Evolutionary conservation across 2,113 vertebrate species (phyloP), one percentile per base, ranked within the genome.

Genomic region (Coptodon bakossiorum): DNA sequence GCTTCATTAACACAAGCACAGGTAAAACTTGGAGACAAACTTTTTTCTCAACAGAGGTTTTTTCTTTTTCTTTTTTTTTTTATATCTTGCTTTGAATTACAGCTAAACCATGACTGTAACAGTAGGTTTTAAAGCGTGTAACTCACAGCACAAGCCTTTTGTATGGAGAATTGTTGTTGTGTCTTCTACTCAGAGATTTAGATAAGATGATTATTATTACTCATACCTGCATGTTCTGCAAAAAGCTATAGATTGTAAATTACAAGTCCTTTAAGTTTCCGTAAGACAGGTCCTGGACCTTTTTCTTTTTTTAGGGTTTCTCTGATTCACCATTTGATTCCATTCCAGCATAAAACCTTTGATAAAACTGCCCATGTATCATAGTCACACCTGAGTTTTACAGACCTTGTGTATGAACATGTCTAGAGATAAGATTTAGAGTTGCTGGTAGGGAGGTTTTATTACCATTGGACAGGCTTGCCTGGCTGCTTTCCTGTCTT

Each of bases 1-100:
- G 48, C 92, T 63, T 92, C 94, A 43, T 68, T 94, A 34, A 91
- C 90, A 13, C 87, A 87, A 80, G 66, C 82, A 66, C 95, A 94
- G 96, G 95, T 96, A 81, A 88, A 73, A n/a, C 6, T 73, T 1
- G 36, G 6, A 48, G 71, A 48, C 40, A 19, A 52, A n/a, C 19
- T 14, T 19, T 10, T 53, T 53, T 53, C 5, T 53, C 52, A 2
- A 13, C 12, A 7, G 48, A 19, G 8, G 52, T 9, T 53, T 2
- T 22, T n/a, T 19, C 9, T 53, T 7, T 17, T 8, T 17, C 9
- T 52, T 50, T 17, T 52, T 52, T 10, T 11, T 54, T 11, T 8
- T 22, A 22, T 22, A 0, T 66, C 34, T 66, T 66, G 61, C 10
- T 45, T 6, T 4, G 71, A 50, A 50, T 31, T 29, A 19, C 14